Conservation (phyloP, 2,113 vertebrate genomes). For the Agapornis roseicollis region DNA sequence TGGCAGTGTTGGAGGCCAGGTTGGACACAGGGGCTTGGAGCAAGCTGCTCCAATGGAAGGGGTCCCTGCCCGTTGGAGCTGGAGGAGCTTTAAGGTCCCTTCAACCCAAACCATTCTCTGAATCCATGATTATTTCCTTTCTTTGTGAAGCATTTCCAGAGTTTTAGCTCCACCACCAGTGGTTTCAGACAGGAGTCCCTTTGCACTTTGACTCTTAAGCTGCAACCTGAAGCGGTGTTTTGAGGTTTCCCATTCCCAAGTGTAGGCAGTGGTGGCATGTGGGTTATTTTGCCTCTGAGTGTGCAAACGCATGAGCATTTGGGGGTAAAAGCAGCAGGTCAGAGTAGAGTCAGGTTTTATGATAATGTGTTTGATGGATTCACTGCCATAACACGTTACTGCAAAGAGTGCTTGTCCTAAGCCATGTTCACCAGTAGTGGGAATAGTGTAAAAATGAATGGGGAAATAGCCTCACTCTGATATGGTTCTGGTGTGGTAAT, state of each 20-base stretch:
- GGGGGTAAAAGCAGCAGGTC: neutral
- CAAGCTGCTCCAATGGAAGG: neutral
- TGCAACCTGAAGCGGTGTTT: neutral
- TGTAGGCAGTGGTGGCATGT: rapidly evolving
- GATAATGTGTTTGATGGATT: neutral
- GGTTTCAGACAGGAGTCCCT: neutral
- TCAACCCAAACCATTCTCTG: neutral
- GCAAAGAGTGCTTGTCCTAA: neutral
- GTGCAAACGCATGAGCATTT: neutral
- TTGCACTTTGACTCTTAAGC: neutral
- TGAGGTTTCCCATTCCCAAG: neutral
- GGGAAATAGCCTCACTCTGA: neutral
- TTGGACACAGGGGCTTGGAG: too few relatives aligned
- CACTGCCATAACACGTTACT: neutral
- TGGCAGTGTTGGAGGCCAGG: too few relatives aligned
- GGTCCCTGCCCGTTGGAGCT: neutral
- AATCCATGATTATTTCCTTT: neutral
- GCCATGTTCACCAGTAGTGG: neutral
- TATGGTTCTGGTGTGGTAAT: neutral
- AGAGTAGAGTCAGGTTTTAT: neutral
- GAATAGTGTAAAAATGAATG: neutral
- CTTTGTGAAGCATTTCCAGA: neutral
- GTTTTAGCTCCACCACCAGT: rapidly evolving
- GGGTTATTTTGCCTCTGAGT: neutral
- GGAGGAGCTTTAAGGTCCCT: neutral